phyloP scores from a whole-genome alignment of 2,888 invertebrate species.

The Eristalis intricaria region DNA sequence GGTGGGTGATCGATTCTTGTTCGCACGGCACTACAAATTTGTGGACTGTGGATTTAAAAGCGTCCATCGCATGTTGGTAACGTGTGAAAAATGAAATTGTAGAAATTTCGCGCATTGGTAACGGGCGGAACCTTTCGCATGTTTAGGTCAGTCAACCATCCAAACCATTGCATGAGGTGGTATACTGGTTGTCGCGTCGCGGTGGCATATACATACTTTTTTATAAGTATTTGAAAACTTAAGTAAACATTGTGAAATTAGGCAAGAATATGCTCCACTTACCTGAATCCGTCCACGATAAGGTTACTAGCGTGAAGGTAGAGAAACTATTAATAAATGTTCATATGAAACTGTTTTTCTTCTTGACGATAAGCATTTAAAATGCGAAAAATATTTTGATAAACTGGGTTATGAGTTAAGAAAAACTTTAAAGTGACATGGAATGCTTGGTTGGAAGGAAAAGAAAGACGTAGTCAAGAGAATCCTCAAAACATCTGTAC shows the following conservation, averaged over 20 bases:
- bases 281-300: slow-evolving; percentile 3
- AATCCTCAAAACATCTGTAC: too few species aligned
- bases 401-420: background rate
- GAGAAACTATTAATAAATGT: slow-evolving; percentile 8
- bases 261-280: background rate
- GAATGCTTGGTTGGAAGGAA: too few species aligned
- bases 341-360: background rate
- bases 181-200: slow-evolving; percentile 31
- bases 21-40: slow-evolving; percentile 51
- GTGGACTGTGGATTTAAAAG: slow-evolving; percentile 64
- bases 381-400: background rate
- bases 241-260: slow-evolving; percentile 30
- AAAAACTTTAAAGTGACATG: too few species aligned
- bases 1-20: slow-evolving; percentile 14
- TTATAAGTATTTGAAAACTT: slow-evolving; percentile 1
- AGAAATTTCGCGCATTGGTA: slow-evolving; percentile 45
- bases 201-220: background rate
- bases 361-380: background rate
- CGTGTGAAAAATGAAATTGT: slow-evolving; percentile 30
- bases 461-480: too few species aligned
- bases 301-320: background rate
- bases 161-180: background rate
- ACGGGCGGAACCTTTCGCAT: slow-evolving; percentile 33
- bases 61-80: background rate
- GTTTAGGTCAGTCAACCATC: background rate